These are phyloP conservation scores for Daktulosphaira vitifoliae DNA, from an alignment of 1,140 invertebrate species.

Conservation along the genomic window DNA sequence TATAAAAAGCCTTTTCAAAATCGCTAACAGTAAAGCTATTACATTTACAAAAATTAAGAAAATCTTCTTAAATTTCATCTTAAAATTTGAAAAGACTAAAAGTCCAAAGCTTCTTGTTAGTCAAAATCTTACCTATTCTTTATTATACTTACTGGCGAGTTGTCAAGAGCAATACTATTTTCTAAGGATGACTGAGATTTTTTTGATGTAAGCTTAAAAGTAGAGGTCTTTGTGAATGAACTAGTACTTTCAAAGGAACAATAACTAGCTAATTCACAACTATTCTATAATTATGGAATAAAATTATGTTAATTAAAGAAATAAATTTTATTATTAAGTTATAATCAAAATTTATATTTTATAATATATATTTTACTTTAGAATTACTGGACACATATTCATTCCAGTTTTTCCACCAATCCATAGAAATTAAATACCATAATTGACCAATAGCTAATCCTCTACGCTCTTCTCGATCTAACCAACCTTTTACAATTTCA, in stretches of 20 bases:
- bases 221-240: conserved; percentile 17
- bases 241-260: conserved; percentile 31
- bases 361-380: no score
- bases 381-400: conserved; percentile 52
- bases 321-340: no score
- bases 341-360: no score
- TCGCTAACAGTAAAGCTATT: no score
- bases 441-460: conserved; percentile 68
- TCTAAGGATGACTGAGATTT: conserved; percentile 30
- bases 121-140: no score
- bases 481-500: conserved; percentile 70
- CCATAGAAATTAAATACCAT: conserved; percentile 73
- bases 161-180: conserved; percentile 37
- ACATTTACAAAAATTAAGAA: no score
- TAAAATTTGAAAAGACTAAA: no score
- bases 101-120: no score
- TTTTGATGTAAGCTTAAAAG: conserved; percentile 24
- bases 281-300: no score
- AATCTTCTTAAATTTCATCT: no score
- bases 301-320: no score
- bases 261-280: conserved; percentile 19
- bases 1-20: no score
- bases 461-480: conserved; percentile 59
- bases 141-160: conserved; percentile 32
- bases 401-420: conserved; percentile 76